Evolutionary conservation across 2,797 vertebrate species (phyloP), one percentile per base, ranked within the genome.

Genomic region (Notolepis coatsorum): DNA sequence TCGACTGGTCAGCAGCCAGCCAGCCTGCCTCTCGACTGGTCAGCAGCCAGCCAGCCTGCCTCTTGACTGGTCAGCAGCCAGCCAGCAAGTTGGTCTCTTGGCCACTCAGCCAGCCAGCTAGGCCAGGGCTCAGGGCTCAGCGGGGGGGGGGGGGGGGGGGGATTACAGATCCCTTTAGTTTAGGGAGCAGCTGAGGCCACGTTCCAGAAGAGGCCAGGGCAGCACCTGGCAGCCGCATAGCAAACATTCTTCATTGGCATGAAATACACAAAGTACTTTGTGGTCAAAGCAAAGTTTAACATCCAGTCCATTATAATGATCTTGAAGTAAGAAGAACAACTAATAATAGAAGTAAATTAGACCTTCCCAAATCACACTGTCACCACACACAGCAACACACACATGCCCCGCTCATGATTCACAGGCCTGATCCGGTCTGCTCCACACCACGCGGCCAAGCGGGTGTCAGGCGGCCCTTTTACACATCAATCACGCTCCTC

Each of bases 131-230:
- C n/a, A n/a, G n/a, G n/a, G n/a, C n/a, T n/a, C n/a, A n/a, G n/a
- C n/a, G n/a, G n/a, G n/a, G n/a, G n/a, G n/a, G n/a, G n/a, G n/a
- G n/a, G n/a, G n/a, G n/a, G 43, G 24, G 0, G 13, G 59, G 73
- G 31, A 66, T 61, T 63, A 71, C 68, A 75, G 61, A 76, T 81
- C 71, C 77, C 62, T 80, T 55, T 57, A 46, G 48, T n/a, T 1
- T 57, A 46, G 48, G 75, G 69, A 82, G 70, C 75, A 79, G 81
- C 80, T 73, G 81, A 81, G 74, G 70, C 21, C 70, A 71, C 73
- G 35, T 82, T 77, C n/a, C n/a, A n/a, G 77, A 79, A 77, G 73
- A 45, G 13, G 23, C 9, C 38, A 2, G 73, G 57, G 71, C 57
- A 74, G 52, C 24, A 12, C 42, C 50, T 77, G 75, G 68, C 53